A percentile compares a stretch with the other conserved stretches of the same genome.
Conservation (phyloP, 1,140 invertebrate species). For the Drosophila lini region DNA sequence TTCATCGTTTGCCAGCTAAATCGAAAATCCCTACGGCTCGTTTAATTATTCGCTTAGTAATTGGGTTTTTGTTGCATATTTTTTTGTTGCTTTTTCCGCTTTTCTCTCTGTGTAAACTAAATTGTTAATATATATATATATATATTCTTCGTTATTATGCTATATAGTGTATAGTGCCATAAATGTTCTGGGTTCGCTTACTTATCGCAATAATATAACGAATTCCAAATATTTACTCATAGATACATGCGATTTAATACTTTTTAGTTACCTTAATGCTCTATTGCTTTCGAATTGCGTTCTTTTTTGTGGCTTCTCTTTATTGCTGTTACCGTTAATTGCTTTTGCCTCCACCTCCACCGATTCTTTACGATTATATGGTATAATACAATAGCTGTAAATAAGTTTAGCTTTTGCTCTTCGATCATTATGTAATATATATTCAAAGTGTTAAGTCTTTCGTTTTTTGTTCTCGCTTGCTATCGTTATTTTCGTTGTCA, state of each 20-base stretch:
- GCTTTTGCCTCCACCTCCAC: conserved; percentile 31
- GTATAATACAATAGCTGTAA: conserved; percentile 71
- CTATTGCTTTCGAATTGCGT: conserved; percentile 57
- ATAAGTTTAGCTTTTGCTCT: conserved; percentile 61
- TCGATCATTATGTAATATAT: conserved; percentile 56
- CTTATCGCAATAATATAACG: conserved; percentile 78
- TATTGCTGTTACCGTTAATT: conserved; percentile 53
- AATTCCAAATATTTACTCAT: conserved; percentile 76
- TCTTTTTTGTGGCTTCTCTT: conserved; percentile 45
- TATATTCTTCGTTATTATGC: conserved; percentile 41
- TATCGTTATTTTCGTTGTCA: conserved; percentile 50
- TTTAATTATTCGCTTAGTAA: conserved; percentile 42
- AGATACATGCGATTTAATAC: conserved; percentile 75
- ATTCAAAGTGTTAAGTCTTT: conserved; percentile 81
- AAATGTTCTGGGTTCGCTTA: conserved; percentile 65
- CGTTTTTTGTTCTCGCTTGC: conserved; percentile 77
- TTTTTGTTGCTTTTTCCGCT: conserved; percentile 26
- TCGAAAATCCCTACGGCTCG: conserved; percentile 73
- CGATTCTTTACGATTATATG: conserved; percentile 45
- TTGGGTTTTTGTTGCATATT: conserved; percentile 20
- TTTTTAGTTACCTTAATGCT: conserved; percentile 66
- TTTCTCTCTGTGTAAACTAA: conserved; percentile 56
- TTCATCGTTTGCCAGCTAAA: conserved; percentile 75
- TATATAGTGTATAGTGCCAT: conserved; percentile 73
- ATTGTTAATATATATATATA: conserved; percentile 42